These are phyloP conservation scores for Ophioderma brevispina DNA, from an alignment of 35 echinoderm and acorn worm species.

Conservation along the genomic window DNA sequence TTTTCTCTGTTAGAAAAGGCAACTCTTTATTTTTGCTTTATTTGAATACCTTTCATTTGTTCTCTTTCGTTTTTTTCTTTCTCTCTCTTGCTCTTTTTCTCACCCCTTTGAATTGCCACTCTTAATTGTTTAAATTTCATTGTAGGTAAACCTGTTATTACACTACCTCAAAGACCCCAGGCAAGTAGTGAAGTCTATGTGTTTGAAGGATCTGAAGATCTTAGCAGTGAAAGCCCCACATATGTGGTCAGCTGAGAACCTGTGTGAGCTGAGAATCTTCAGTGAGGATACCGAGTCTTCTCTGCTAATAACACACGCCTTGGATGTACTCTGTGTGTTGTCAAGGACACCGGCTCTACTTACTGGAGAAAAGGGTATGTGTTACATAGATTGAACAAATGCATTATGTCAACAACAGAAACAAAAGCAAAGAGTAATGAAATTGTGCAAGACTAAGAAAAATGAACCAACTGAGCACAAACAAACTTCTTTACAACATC, in stretches of 20 bases:
- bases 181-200: slow-evolving; percentile 53
- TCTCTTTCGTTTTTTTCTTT: too few species aligned
- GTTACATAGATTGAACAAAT: too few species aligned
- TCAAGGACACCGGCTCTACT: slow-evolving; percentile 63
- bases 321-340: slow-evolving; percentile 73
- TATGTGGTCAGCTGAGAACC: slow-evolving; percentile 78
- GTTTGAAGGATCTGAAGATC: slow-evolving; percentile 59
- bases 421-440: too few species aligned
- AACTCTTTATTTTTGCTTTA: background rate
- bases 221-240: slow-evolving; percentile 89
- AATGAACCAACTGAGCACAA: too few species aligned
- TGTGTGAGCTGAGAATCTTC: slow-evolving; percentile 57
- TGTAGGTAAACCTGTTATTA: slow-evolving; percentile 75
- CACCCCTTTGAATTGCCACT: too few species aligned
- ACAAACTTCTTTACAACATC: too few species aligned
- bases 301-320: slow-evolving; percentile 30
- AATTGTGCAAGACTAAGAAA: too few species aligned
- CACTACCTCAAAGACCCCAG: slow-evolving; percentile 69
- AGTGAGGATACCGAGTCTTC: slow-evolving; percentile 33
- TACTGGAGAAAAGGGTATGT: slow-evolving; percentile 29
- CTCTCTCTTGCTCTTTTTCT: too few species aligned
- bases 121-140: background rate
- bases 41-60: too few species aligned
- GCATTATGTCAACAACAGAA: too few species aligned
- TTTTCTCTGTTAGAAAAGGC: too few species aligned